phyloP scores from a whole-genome alignment of 2,888 invertebrate species.

The Synergus laeviventris region DNA sequence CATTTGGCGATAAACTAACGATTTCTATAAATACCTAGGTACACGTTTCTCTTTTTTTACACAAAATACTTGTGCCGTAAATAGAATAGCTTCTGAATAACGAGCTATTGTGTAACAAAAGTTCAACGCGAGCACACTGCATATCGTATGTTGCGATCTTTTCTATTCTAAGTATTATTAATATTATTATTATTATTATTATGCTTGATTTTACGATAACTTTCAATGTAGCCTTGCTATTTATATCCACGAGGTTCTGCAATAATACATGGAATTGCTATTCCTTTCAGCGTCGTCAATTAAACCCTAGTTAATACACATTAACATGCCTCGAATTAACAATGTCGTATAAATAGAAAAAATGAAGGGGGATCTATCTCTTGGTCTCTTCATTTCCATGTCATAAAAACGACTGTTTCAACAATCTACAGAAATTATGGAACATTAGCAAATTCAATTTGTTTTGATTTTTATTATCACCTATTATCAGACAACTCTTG shows the following conservation, averaged over 20 bases:
- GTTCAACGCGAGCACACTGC: not conserved
- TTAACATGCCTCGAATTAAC: not conserved
- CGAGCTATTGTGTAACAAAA: not conserved
- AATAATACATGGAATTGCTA: not conserved
- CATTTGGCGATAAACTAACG: not conserved
- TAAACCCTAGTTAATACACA: not conserved
- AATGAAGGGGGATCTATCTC: not conserved
- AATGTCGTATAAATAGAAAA: not conserved
- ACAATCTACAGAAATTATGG: not conserved
- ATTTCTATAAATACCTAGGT: constrained; percentile 1
- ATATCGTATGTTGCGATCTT: not conserved
- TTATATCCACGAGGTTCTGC: not conserved
- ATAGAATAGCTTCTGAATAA: not conserved
- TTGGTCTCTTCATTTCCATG: not conserved
- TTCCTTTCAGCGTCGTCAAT: not conserved
- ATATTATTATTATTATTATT: not conserved
- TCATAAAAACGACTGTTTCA: not conserved
- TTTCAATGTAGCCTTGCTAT: not conserved
- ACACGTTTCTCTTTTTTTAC: not conserved
- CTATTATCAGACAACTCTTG: no score
- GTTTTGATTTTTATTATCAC: not conserved
- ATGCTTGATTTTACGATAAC: not conserved
- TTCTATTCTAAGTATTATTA: not conserved
- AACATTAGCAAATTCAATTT: not conserved
- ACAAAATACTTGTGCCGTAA: not conserved